Conservation (phyloP, 2,113 vertebrate species). For the Tenrec ecaudatus region DNA sequence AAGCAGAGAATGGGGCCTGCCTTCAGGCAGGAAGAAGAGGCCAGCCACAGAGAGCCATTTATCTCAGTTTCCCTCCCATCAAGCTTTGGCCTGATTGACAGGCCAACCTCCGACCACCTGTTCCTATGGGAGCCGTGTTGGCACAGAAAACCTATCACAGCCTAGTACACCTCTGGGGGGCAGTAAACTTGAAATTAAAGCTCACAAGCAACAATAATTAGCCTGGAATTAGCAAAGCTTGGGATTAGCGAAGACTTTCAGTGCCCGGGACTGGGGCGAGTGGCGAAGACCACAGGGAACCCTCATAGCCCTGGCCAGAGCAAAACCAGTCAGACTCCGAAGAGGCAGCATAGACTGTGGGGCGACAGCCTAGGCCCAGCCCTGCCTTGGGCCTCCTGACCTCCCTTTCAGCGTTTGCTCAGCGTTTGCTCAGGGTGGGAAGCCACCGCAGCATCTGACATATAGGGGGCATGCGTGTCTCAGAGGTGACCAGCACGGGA, state of each 20-base stretch:
- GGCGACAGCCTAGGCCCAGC: fast-evolving
- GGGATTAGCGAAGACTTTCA: too few relatives aligned
- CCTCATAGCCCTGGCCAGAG: not conserved
- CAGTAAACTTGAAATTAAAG: not conserved
- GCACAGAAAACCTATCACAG: not conserved
- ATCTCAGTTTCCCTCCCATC: too few relatives aligned
- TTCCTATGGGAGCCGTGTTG: too few relatives aligned
- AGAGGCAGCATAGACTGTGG: not conserved
- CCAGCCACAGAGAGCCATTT: too few relatives aligned
- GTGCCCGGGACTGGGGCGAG: too few relatives aligned
- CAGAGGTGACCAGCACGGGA: fast-evolving
- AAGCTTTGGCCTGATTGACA: too few relatives aligned
- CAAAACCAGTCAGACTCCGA: not conserved
- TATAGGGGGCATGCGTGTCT: fast-evolving
- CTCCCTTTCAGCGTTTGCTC: fast-evolving
- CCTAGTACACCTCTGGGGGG: too few relatives aligned
- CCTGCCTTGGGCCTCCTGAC: not conserved
- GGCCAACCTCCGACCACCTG: too few relatives aligned
- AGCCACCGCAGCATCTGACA: not conserved
- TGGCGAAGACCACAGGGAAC: not conserved
- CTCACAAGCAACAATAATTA: too few relatives aligned
- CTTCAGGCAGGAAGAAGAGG: too few relatives aligned
- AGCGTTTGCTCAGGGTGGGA: not conserved
- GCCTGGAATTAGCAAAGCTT: not conserved
- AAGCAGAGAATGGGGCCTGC: too few relatives aligned